Base-by-base conservation (phyloP, 2,797 vertebrate species). In the Pangasius mekongensis region DNA sequence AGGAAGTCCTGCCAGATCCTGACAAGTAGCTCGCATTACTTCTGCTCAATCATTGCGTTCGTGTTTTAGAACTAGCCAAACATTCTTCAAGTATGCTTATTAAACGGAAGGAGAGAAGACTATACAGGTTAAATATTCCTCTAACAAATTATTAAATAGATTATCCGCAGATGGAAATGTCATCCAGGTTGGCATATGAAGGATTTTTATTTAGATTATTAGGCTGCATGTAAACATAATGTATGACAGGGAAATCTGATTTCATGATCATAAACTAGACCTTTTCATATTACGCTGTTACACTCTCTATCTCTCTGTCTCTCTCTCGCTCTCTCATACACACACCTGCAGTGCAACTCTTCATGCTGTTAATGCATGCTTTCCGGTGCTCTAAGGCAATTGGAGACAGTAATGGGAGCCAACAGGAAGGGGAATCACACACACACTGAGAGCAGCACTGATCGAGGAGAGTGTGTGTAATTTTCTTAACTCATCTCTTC, bases 401-500 rank as follows among this genome's bases (percentile, higher is more conserved):
- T 77, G 73, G 58, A 81, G 33, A 36, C 49, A 11, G 62, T 67
- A 54, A 66, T 80, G n/a, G 47, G 47, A 80, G 30, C 30, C 74
- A 87, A 69, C 58, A 66, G 86, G 76, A 80, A 67, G 60, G 74
- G 22, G 22, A 52, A 78, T 62, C 10, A 9, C 60, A 54, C 74
- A 54, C 74, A 66, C 58, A 62, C 36, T 49, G 67, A 73, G 80
- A 62, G 66, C 9, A 47, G 20, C 16, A 6, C 54, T 60, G 80
- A 62, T 73, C 36, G 69, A 71, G 33, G 33, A 71, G 77, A 58
- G 84, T 88, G 84, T 91, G 84, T 85, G 86, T 88, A 84, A 91
- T 89, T 52, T 88, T 80, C 86, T 88, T 76, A 91, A 86, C 74
- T 78, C 69, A 88, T 91, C 88, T 85, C 81, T 88, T 89, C 58